These are phyloP conservation scores for Cryptoprocta ferox DNA, from an alignment of 2,797 vertebrate species.

Conservation along the genomic window DNA sequence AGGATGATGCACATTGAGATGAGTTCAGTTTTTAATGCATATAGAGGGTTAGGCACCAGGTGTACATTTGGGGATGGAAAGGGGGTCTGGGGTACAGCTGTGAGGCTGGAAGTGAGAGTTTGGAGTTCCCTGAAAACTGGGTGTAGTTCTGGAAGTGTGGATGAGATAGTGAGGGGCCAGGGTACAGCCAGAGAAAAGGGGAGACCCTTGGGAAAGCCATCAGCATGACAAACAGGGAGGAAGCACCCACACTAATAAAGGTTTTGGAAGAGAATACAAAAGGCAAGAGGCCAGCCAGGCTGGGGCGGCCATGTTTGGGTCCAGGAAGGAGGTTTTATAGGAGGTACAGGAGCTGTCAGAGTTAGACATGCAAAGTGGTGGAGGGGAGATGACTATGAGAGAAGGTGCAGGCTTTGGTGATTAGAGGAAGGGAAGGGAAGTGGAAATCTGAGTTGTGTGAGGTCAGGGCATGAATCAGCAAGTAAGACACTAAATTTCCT, in stretches of 20 bases:
- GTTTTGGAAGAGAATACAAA: not conserved
- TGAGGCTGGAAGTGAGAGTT: not conserved
- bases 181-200: not conserved
- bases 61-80: not conserved
- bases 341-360: not conserved
- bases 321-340: no score
- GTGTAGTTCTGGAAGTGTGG: not conserved
- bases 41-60: not conserved
- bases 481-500: not conserved
- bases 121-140: not conserved
- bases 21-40: not conserved
- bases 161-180: not conserved
- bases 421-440: not conserved
- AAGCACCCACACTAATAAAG: not conserved
- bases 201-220: not conserved
- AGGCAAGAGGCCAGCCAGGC: not conserved
- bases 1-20: fast-evolving
- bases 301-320: fast-evolving
- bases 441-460: not conserved
- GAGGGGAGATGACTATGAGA: not conserved
- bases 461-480: not conserved
- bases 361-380: not conserved
- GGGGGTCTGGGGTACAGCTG: not conserved
- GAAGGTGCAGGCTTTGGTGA: not conserved
- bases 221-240: not conserved